Evolutionary conservation across 2,113 vertebrate species (phyloP).

Genomic region (Myiopsitta monachus): DNA sequence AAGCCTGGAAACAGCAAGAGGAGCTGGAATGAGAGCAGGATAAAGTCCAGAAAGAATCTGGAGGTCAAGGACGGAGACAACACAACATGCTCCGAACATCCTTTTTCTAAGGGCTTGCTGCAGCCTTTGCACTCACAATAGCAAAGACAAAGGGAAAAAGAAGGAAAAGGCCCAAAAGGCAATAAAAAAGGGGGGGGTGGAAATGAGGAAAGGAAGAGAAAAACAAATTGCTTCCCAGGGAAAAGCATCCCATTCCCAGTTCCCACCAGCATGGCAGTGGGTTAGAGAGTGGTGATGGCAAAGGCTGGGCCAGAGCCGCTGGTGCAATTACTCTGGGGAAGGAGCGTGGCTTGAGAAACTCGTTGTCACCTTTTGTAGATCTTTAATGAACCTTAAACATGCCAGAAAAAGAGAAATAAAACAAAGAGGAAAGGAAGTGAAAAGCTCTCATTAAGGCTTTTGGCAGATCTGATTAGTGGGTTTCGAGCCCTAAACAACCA

Average conservation of each 20-base stretch:
- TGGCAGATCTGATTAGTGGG: constrained; percentile 66
- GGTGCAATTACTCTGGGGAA: neutral
- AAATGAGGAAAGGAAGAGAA: neutral
- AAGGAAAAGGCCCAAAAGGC: neutral
- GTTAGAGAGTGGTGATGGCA: neutral
- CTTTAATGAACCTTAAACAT: constrained; percentile 57
- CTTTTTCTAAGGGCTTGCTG: neutral
- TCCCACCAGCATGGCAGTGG: neutral
- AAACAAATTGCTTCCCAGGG: neutral
- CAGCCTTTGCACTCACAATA: rapidly evolving
- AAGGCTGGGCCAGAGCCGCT: neutral
- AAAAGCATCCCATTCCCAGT: neutral
- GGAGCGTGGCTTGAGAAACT: neutral
- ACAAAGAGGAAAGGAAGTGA: constrained; percentile 15
- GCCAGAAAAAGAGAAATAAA: neutral
- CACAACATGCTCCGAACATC: rapidly evolving
- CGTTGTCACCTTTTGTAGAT: neutral
- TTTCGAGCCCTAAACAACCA: constrained; percentile 41
- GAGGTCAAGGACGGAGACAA: neutral
- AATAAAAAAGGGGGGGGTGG: rapidly evolving
- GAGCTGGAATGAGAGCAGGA: neutral
- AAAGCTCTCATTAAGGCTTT: constrained; percentile 56
- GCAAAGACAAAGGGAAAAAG: neutral
- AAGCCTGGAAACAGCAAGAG: neutral
- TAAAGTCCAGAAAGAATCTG: neutral